Conservation (phyloP, 2,797 vertebrate genomes). For the Australoheros facetus region DNA sequence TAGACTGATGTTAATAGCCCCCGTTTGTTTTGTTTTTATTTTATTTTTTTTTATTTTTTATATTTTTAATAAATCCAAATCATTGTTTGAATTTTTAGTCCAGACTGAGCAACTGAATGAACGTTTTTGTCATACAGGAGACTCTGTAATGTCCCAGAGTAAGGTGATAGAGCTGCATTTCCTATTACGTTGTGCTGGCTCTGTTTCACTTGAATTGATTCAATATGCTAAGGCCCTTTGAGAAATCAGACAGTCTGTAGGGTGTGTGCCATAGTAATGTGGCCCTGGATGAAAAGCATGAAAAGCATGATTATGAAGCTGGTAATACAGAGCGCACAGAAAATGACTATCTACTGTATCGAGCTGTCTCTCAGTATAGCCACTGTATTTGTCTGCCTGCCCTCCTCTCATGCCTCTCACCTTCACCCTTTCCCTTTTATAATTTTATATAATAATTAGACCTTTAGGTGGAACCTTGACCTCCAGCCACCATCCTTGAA, state of each 20-base stretch:
- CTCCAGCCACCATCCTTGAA: constrained; percentile 12
- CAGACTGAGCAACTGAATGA: neutral
- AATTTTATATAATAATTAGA: constrained; percentile 3
- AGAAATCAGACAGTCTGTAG: constrained; percentile 62
- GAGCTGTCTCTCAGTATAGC: neutral
- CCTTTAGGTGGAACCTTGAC: constrained; percentile 12
- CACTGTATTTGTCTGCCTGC: neutral
- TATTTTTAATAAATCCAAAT: neutral
- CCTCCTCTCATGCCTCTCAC: neutral
- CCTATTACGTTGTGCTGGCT: constrained; percentile 57
- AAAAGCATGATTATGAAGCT: constrained; percentile 39
- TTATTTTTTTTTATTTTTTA: too few relatives aligned
- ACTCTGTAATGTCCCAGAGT: neutral
- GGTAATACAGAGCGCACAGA: constrained; percentile 22
- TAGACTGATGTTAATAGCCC: neutral
- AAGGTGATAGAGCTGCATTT: constrained; percentile 40
- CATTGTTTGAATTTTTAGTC: neutral
- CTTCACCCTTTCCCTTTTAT: neutral
- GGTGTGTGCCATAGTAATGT: constrained; percentile 54
- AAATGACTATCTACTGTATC: constrained; percentile 1
- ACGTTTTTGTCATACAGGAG: neutral
- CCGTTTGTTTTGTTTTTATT: too few relatives aligned
- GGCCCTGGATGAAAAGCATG: constrained; percentile 46
- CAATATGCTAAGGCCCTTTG: constrained; percentile 67
- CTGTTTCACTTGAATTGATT: constrained; percentile 70